phyloP scores from a whole-genome alignment of 2,888 invertebrate genomes.

The Agriopis aurantiaria region DNA sequence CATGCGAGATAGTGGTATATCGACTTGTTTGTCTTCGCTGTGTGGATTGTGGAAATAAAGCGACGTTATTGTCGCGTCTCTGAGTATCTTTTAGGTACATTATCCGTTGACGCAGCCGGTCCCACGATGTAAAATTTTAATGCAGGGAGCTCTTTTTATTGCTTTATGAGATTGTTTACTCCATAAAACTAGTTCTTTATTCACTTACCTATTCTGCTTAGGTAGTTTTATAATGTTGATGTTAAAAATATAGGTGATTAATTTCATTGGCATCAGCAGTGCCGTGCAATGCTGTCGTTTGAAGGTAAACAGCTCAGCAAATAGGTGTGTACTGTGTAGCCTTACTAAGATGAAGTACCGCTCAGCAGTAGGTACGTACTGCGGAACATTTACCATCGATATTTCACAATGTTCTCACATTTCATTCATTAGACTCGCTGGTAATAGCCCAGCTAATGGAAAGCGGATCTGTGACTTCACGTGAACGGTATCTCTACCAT shows the following conservation, averaged over 20 bases:
- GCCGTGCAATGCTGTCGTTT: constrained; percentile 28
- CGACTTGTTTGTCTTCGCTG: constrained; percentile 53
- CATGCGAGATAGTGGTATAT: constrained; percentile 44
- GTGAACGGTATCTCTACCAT: constrained; percentile 17
- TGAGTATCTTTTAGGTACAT: constrained; percentile 8
- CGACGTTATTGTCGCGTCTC: constrained; percentile 35
- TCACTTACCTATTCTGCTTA: background rate
- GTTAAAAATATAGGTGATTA: constrained; percentile 16
- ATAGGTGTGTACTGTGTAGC: constrained; percentile 26
- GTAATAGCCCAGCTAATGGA: constrained; percentile 37
- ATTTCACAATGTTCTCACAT: constrained; percentile 36
- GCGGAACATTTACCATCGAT: constrained; percentile 28
- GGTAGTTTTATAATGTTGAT: constrained; percentile 12
- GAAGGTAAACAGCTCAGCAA: constrained; percentile 38
- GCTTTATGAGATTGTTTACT: constrained; percentile 27
- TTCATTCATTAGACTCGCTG: constrained; percentile 34
- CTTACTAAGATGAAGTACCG: constrained; percentile 23
- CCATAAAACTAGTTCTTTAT: constrained; percentile 11
- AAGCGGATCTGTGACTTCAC: constrained; percentile 22
- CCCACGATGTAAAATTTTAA: constrained; percentile 13
- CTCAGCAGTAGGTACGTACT: background rate
- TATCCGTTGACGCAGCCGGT: background rate
- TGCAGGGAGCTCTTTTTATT: constrained; percentile 2
- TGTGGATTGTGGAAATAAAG: constrained; percentile 45
- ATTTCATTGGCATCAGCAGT: constrained; percentile 21